Base-by-base conservation (phyloP, 2,888 invertebrate genomes). In the Drosophila limbata region DNA sequence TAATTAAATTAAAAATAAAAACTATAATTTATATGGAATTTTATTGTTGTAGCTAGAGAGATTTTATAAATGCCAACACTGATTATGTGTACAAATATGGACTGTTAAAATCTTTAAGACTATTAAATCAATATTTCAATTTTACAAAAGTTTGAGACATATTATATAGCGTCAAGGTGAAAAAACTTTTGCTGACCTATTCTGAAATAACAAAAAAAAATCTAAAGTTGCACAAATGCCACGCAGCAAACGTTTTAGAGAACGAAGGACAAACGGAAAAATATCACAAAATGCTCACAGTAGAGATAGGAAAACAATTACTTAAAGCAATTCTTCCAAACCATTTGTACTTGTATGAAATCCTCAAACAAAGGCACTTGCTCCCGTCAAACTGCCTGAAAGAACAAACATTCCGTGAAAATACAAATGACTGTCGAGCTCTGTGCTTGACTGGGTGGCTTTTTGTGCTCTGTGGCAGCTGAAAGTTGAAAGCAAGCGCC, bases 311-410 rank as follows among this genome's bases (percentile, higher is more conserved):
- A 88, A 88, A 88, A 86, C 90, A 82, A 89, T 88, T 84, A 87
- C 82, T 74, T 78, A 72, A 84, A 79, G 89, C 82, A 81, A 84
- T 89, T 84, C 81, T 89, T 91, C 81, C 86, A 80, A 86, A 68
- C 89, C 89, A 90, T 90, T 90, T 90, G 81, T 78, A 76, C 73
- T 90, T 90, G 81, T 78, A 76, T 73, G 70, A 87, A 91, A 89
- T 88, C 78, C 86, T 79, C 80, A 88, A 91, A 91, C 91, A 90
- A 88, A 90, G 88, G 87, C 83, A 88, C 88, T 91, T 90, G 69
- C 72, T 68, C 25, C 60, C 59, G 59, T 64, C 74, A 78, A 71
- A 77, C 75, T 70, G 74, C 55, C 66, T 63, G 69, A 77, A 72
- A 66, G 74, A 73, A 74, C 71, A 73, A 73, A 74, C 71, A 77